These are phyloP conservation scores for Solea solea DNA, from an alignment of 2,113 vertebrate genomes.

Conservation along the genomic window DNA sequence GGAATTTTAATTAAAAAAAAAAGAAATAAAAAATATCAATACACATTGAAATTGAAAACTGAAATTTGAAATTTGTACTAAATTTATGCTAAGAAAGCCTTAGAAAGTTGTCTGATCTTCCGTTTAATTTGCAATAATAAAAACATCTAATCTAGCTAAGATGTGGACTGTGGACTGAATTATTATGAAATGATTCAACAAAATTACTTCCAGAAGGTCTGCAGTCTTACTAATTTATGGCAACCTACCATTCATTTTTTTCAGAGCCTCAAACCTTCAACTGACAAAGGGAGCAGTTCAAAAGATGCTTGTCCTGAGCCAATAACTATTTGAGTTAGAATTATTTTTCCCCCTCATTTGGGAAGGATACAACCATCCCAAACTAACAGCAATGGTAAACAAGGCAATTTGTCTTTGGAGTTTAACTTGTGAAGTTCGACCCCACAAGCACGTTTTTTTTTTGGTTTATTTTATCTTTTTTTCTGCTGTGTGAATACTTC, in stretches of 20 bases:
- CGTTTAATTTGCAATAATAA: conserved; percentile 4
- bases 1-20: too few relatives aligned
- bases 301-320: conserved; percentile 3
- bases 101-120: neutral
- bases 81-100: too few relatives aligned
- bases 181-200: conserved; percentile 15
- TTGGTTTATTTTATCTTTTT: too few relatives aligned
- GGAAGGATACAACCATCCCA: neutral
- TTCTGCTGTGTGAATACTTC: neutral
- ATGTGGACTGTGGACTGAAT: neutral
- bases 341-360: conserved; percentile 14
- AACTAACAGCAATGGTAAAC: neutral
- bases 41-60: too few relatives aligned
- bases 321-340: conserved; percentile 1
- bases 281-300: conserved; percentile 4
- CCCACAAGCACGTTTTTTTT: neutral
- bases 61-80: too few relatives aligned
- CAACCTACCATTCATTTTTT: conserved; percentile 13
- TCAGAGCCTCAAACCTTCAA: conserved; percentile 14
- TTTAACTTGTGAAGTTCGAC: neutral
- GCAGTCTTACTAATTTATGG: neutral
- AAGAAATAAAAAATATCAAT: too few relatives aligned
- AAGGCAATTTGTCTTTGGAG: too few relatives aligned
- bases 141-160: neutral
- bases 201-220: conserved; percentile 28